phyloP scores from a whole-genome alignment of 2,888 invertebrate genomes.

The Drosophila sordidula region DNA sequence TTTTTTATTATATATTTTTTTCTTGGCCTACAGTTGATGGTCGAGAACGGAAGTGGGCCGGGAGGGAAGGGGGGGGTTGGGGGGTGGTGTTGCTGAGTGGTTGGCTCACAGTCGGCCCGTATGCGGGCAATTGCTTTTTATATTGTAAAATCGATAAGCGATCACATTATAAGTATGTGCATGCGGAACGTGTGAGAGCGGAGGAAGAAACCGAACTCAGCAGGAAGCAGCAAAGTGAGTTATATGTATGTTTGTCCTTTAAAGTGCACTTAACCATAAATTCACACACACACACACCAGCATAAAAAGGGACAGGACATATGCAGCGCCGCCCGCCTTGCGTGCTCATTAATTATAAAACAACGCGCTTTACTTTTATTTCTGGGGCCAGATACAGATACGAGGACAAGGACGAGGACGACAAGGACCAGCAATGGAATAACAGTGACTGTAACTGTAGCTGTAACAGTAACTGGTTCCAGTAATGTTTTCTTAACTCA shows the following conservation, averaged over 20 bases:
- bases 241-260: slow-evolving; percentile 77
- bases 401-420: slow-evolving; percentile 30
- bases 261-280: slow-evolving; percentile 81
- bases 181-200: slow-evolving; percentile 45
- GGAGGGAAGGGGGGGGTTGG: neutral
- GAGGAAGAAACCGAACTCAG: slow-evolving; percentile 55
- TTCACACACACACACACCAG: slow-evolving; percentile 42
- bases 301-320: slow-evolving; percentile 20
- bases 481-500: slow-evolving; percentile 79
- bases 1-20: slow-evolving; percentile 45
- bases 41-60: too few relatives aligned
- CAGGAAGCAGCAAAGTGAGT: slow-evolving; percentile 70
- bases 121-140: slow-evolving; percentile 81
- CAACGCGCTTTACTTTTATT: slow-evolving; percentile 74
- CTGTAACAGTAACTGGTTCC: slow-evolving; percentile 57
- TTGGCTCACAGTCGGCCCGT: slow-evolving; percentile 34
- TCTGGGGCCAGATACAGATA: slow-evolving; percentile 42
- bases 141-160: slow-evolving; percentile 82
- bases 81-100: neutral
- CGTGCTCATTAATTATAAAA: slow-evolving; percentile 81
- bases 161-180: slow-evolving; percentile 75
- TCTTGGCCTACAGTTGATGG: slow-evolving; percentile 2
- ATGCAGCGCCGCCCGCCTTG: slow-evolving; percentile 61
- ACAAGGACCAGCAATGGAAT: slow-evolving; percentile 37
- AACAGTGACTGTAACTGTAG: slow-evolving; percentile 59